Conservation (phyloP, 2,113 vertebrate species). For the Paramormyrops kingsleyae region DNA sequence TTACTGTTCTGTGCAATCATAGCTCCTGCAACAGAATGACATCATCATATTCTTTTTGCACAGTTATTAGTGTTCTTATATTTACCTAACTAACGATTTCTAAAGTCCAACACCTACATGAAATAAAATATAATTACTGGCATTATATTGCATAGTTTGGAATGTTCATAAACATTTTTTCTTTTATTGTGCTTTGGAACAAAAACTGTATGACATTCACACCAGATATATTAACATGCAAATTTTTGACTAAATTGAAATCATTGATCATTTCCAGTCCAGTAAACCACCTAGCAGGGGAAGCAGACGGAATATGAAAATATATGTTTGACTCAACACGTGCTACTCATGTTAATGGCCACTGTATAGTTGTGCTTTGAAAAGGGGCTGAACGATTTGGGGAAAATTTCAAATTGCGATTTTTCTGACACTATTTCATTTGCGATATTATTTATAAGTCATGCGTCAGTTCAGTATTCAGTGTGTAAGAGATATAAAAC, state of each 20-base stretch:
- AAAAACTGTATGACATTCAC: too few relatives aligned
- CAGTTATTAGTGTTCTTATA: not conserved
- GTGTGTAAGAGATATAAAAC: not conserved
- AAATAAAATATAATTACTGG: not conserved
- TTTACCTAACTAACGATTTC: not conserved
- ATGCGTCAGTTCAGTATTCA: not conserved
- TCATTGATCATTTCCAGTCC: not conserved
- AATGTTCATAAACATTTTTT: not conserved
- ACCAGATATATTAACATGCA: not conserved
- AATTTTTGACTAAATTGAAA: not conserved
- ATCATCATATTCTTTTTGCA: not conserved
- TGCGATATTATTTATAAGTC: not conserved
- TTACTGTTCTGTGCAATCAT: conserved; percentile 62
- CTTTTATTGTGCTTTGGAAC: too few relatives aligned
- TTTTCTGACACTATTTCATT: not conserved
- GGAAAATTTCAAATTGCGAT: not conserved
- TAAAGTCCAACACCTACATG: not conserved
- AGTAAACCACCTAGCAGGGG: not conserved
- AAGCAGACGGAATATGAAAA: not conserved
- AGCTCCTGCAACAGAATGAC: conserved; percentile 56
- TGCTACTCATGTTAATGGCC: not conserved
- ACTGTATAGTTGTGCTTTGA: not conserved
- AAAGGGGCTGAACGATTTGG: not conserved
- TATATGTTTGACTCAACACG: not conserved
- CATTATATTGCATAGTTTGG: not conserved